These are phyloP conservation scores for Otolemur garnettii DNA, from an alignment of 2,113 vertebrate species.

Conservation along the genomic window DNA sequence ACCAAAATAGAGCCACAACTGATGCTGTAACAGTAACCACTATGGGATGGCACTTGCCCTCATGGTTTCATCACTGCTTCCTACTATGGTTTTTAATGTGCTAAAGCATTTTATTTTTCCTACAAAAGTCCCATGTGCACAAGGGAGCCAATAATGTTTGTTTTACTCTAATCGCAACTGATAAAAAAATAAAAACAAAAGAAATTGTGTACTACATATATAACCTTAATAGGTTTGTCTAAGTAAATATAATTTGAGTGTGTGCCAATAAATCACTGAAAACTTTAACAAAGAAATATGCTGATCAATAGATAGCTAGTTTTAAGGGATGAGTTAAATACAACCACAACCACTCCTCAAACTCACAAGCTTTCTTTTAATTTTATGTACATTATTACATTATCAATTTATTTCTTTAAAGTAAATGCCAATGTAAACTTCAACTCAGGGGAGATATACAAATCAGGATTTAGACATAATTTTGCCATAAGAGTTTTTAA, in stretches of 20 bases:
- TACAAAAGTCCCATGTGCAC: not conserved
- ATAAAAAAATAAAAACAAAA: conserved; percentile 39
- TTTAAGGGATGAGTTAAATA: conserved; percentile 30
- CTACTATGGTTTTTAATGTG: not conserved
- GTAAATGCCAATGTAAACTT: conserved; percentile 28
- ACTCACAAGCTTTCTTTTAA: not conserved
- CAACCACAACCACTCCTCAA: conserved; percentile 6
- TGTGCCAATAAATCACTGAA: not conserved
- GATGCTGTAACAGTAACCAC: not conserved
- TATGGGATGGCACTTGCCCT: not conserved
- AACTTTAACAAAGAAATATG: conserved; percentile 9
- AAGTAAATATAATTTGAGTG: conserved; percentile 36
- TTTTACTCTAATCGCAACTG: not conserved
- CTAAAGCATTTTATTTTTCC: conserved; percentile 40
- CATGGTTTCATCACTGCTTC: not conserved
- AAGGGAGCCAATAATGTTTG: not conserved
- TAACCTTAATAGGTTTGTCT: not conserved
- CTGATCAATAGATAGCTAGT: not conserved
- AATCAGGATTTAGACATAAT: conserved; percentile 40
- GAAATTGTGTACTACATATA: not conserved
- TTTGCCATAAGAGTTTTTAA: conserved; percentile 4
- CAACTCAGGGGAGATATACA: not conserved
- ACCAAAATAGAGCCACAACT: not conserved
- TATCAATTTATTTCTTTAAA: conserved; percentile 63
- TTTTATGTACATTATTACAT: conserved; percentile 24